phyloP scores from a whole-genome alignment of 2,888 invertebrate species.

The Megastigmus dorsalis region DNA sequence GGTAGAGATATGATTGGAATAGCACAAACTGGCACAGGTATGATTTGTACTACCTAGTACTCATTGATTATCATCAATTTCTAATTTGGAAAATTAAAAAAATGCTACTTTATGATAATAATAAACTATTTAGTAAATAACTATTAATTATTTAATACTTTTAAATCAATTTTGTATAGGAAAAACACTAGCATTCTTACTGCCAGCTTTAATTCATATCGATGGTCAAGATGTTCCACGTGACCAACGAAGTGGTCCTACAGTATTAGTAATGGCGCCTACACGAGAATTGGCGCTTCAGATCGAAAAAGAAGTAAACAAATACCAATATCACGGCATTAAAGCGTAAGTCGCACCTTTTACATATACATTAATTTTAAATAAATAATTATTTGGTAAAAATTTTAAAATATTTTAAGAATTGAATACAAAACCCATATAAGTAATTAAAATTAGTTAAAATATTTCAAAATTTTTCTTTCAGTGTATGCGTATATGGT shows the following conservation, averaged over 20 bases:
- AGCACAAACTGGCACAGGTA: conserved; percentile 92
- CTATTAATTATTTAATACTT: not conserved
- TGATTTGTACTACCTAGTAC: not conserved
- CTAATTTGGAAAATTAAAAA: not conserved
- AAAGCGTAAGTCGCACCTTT: conserved; percentile 79
- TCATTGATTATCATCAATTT: not conserved
- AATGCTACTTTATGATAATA: not conserved
- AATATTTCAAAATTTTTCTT: conserved; percentile 42
- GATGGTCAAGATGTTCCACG: conserved; percentile 88
- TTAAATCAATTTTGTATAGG: conserved; percentile 75
- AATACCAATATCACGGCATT: conserved; percentile 91
- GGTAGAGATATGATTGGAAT: conserved; percentile 97
- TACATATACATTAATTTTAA: not conserved
- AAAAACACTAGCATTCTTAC: conserved; percentile 94
- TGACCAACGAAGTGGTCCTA: conserved; percentile 85
- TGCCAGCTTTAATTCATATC: conserved; percentile 95
- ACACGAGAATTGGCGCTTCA: conserved; percentile 95
- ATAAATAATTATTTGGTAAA: conserved; percentile 4
- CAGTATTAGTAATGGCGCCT: conserved; percentile 91
- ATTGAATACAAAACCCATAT: too few species aligned
- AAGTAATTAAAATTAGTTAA: too few species aligned
- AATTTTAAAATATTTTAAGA: conserved; percentile 10
- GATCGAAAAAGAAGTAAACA: conserved; percentile 92
- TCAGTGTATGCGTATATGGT: conserved; percentile 91
- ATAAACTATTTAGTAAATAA: conserved; percentile 4